Evolutionary conservation across 1,140 invertebrate species (phyloP), one percentile per base, ranked within the genome.

Genomic region (Agrypnia vestita): DNA sequence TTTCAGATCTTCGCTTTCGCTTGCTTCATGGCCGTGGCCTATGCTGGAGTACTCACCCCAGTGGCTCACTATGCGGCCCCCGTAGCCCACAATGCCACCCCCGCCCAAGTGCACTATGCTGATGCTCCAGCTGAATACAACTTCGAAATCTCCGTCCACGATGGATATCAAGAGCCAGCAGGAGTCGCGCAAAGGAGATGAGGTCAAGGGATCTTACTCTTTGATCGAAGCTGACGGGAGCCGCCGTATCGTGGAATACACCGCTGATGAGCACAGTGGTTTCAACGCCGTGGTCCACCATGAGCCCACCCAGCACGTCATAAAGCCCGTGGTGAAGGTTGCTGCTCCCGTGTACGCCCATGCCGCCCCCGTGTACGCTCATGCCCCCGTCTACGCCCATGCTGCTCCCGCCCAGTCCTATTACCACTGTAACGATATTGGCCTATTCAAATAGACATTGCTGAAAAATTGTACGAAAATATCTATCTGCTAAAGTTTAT

Each of bases 231-330:
- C 92, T n/a, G 92, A 95, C 84, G 93, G 94, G 51, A 93, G 91
- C 82, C 89, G 91, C 83, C 91, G 94, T 79, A 92, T 93, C 81
- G 94, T 94, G 61, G 91, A 94, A 51, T 95, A 95, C 87, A 93
- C 92, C 49, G 93, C 94, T 71, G 93, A 94, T 84, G 90, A 92
- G 21, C 90, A 94, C 84, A 92, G 91, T 84, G 94, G 94, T 82
- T 94, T 94, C 86, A 91, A 94, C 86, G 94, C 94, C 0, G 87
- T 92, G n/a, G 91, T 95, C 4, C 90, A 89, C 56, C 89, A 90
- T 4, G 91, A 93, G 83, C 88, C 89, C 0, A 86, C 88, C 17
- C 85, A 88, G 51, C 84, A 85, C 77, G 13, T 35, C 25, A 35
- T 35, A 1, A 35, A 35, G 25, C 25, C 84, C 86, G 85, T 88